These are phyloP conservation scores for Trissolcus brochymenae DNA, from an alignment of 2,888 invertebrate species.

Conservation along the genomic window DNA sequence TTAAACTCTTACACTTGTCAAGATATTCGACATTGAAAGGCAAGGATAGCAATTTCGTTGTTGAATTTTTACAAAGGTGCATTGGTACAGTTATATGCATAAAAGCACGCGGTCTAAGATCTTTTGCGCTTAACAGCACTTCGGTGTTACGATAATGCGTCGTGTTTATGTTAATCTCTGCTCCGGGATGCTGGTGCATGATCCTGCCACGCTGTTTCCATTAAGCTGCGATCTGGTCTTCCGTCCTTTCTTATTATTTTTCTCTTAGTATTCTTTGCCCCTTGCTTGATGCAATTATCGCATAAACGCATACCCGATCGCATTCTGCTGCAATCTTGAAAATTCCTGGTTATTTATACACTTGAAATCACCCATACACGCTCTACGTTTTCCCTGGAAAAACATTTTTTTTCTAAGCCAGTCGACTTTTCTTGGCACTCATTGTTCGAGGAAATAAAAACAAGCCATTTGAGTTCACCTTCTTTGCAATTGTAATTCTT, in stretches of 20 bases:
- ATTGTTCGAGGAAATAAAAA: constrained; percentile 15
- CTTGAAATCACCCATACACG: constrained; percentile 47
- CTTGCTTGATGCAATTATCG: constrained; percentile 56
- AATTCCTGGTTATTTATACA: constrained; percentile 55
- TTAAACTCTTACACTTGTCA: constrained; percentile 47
- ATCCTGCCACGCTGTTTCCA: constrained; percentile 58
- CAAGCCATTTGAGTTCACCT: neutral
- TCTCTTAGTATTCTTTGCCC: constrained; percentile 46
- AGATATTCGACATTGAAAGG: constrained; percentile 27
- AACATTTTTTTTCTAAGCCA: constrained; percentile 10
- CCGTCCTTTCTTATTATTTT: constrained; percentile 50
- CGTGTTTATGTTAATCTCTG: constrained; percentile 67
- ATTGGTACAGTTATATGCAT: constrained; percentile 61
- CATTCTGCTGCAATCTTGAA: constrained; percentile 54
- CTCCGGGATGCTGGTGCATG: constrained; percentile 59
- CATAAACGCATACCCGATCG: constrained; percentile 57
- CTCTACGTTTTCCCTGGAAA: constrained; percentile 22
- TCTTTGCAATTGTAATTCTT: too few relatives aligned
- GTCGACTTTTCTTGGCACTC: constrained; percentile 3
- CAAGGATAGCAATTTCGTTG: constrained; percentile 35
- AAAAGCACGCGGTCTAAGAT: constrained; percentile 61
- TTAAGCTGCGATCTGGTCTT: constrained; percentile 54
- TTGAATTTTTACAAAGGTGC: constrained; percentile 36
- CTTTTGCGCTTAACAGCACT: constrained; percentile 63
- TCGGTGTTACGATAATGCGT: constrained; percentile 66